These are phyloP conservation scores for Coccyzus lansbergi DNA, from an alignment of 2,797 vertebrate genomes.

Conservation along the genomic window DNA sequence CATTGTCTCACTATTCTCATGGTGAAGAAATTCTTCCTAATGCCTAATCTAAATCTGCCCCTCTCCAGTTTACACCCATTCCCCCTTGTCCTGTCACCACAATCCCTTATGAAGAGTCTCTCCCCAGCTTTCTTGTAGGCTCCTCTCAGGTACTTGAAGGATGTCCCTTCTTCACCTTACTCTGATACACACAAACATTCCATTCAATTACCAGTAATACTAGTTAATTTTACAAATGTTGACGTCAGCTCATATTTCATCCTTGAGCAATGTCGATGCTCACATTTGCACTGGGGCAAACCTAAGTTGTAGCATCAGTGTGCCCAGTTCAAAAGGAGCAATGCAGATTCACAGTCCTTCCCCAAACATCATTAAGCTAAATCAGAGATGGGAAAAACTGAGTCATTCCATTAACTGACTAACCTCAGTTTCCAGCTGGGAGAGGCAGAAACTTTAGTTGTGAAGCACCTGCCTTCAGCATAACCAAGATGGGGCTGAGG, in stretches of 20 bases:
- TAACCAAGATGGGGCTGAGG: neutral
- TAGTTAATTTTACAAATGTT: neutral
- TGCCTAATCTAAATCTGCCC: no score
- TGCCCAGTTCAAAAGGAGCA: neutral
- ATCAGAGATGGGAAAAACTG: neutral
- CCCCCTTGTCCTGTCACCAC: no score
- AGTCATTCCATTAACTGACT: neutral
- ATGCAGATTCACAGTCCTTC: neutral
- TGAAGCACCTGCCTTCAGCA: neutral
- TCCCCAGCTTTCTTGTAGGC: no score
- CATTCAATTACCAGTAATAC: neutral
- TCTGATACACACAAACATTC: neutral
- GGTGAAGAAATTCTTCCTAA: no score
- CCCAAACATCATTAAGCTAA: neutral
- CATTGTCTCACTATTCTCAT: no score
- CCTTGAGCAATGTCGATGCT: neutral
- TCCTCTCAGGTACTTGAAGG: no score
- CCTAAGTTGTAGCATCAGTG: neutral
- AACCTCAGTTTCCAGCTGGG: neutral
- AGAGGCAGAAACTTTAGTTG: neutral
- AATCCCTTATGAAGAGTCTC: no score
- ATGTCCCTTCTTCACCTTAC: neutral
- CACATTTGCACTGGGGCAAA: accelerated
- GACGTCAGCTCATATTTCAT: neutral
- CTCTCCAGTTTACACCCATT: no score